These are phyloP conservation scores for Dromiciops gliroides DNA, from an alignment of 2,113 vertebrate species.

Conservation along the genomic window DNA sequence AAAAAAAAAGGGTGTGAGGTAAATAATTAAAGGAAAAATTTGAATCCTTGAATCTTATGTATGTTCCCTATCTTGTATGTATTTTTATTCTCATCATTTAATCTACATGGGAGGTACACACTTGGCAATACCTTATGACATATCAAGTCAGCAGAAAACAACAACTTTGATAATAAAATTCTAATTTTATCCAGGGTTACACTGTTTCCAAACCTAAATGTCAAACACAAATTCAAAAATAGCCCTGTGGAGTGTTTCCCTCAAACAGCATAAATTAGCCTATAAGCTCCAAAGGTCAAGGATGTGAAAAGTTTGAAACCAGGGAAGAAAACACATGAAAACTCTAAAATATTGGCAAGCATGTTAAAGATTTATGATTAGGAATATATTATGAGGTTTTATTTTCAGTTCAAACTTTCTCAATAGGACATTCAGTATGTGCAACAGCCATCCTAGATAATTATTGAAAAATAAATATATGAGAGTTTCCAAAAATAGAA, in stretches of 20 bases:
- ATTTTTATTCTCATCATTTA: conserved; percentile 19
- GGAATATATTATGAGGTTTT: conserved; percentile 42
- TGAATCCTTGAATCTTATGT: background rate
- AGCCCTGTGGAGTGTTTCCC: conserved; percentile 58
- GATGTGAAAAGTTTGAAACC: conserved; percentile 45
- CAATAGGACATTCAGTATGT: conserved; percentile 57
- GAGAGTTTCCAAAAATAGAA: conserved; percentile 58
- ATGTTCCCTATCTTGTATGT: background rate
- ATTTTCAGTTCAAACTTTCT: conserved; percentile 64
- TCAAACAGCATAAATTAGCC: conserved; percentile 64
- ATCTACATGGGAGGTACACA: background rate
- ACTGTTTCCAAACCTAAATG: conserved; percentile 65
- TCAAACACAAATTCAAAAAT: conserved; percentile 53
- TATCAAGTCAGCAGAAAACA: background rate
- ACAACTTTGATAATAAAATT: conserved; percentile 5
- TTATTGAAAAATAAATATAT: conserved; percentile 67
- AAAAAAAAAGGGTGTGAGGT: background rate
- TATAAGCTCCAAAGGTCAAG: conserved; percentile 52
- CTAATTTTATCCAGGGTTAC: conserved; percentile 31
- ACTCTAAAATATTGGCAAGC: conserved; percentile 58
- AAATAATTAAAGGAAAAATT: background rate
- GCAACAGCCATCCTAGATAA: conserved; percentile 46
- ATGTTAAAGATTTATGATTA: conserved; percentile 51
- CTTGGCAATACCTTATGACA: background rate
- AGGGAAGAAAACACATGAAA: conserved; percentile 41